Evolutionary conservation across 2,888 invertebrate species (phyloP).

Genomic region (Ophonus ardosiacus): DNA sequence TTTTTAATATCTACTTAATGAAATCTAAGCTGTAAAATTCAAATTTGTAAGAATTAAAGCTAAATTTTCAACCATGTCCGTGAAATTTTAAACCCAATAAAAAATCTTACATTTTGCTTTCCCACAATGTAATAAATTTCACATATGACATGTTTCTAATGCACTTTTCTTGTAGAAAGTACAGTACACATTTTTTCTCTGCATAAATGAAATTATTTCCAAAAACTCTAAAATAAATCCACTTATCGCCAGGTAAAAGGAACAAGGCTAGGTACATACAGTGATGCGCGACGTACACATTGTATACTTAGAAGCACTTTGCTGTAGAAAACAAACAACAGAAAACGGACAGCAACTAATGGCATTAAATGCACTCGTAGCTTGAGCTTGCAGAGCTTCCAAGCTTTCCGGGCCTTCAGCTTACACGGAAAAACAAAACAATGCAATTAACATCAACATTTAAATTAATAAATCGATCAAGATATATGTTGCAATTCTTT

Average conservation of each 20-base stretch:
- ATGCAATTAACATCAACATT: not conserved
- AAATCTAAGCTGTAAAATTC: too few species aligned
- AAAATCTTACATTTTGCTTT: not conserved
- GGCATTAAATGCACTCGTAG: conserved; percentile 45
- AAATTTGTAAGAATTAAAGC: too few species aligned
- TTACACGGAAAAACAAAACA: not conserved
- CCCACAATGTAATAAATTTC: not conserved
- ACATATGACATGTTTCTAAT: conserved; percentile 1
- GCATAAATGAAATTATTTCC: conserved; percentile 23
- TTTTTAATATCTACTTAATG: too few species aligned
- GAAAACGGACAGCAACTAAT: conserved; percentile 41
- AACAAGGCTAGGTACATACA: not conserved
- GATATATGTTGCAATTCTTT: too few species aligned
- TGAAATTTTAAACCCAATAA: too few species aligned
- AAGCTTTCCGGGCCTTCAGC: too few species aligned
- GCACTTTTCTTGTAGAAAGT: not conserved
- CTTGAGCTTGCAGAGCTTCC: not conserved
- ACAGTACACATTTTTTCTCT: conserved; percentile 2
- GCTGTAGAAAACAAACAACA: conserved; percentile 26
- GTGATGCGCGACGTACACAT: conserved; percentile 11
- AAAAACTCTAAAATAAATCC: conserved; percentile 19
- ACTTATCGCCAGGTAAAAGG: conserved; percentile 34
- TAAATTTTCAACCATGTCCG: too few species aligned
- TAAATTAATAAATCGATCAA: not conserved
- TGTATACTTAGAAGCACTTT: conserved; percentile 42